phyloP scores from a whole-genome alignment of 2,113 vertebrate genomes.

The Fregata magnificens region DNA sequence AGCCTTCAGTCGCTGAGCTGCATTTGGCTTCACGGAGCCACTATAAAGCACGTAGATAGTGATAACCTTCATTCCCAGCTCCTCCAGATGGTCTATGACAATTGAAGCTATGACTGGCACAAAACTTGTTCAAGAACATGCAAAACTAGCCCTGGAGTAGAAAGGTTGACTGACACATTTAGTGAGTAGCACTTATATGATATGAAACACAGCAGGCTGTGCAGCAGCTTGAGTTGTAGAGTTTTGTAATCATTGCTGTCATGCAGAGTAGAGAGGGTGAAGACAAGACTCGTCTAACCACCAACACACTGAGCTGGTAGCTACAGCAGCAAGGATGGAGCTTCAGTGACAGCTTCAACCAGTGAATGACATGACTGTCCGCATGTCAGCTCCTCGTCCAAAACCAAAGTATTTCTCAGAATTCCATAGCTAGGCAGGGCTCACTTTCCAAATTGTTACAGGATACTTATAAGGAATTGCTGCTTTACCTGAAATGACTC shows the following conservation, averaged over 20 bases:
- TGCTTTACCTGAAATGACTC: background rate
- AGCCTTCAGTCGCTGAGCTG: background rate
- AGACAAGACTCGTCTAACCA: background rate
- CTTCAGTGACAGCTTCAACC: background rate
- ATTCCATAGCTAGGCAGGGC: background rate
- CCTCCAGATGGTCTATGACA: background rate
- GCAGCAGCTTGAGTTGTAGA: background rate
- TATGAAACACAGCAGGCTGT: background rate
- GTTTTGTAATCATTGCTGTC: background rate
- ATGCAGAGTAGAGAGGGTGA: background rate
- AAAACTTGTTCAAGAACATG: background rate
- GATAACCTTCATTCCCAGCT: background rate
- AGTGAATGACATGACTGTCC: accelerated
- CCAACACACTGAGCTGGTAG: background rate
- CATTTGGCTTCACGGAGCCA: background rate
- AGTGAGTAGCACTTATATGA: background rate
- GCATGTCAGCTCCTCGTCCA: background rate
- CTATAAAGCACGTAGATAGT: background rate
- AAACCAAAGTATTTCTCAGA: background rate
- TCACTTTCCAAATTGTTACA: background rate
- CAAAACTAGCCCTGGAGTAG: background rate
- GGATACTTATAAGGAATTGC: background rate
- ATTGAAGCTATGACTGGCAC: background rate
- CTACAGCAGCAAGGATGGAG: background rate
- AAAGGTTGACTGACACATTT: background rate